A percentile compares a stretch with the other conserved stretches of the same genome.
Evolutionary conservation across 2,797 vertebrate genomes (phyloP).

Genomic region (Rhadinocentrus ornatus): DNA sequence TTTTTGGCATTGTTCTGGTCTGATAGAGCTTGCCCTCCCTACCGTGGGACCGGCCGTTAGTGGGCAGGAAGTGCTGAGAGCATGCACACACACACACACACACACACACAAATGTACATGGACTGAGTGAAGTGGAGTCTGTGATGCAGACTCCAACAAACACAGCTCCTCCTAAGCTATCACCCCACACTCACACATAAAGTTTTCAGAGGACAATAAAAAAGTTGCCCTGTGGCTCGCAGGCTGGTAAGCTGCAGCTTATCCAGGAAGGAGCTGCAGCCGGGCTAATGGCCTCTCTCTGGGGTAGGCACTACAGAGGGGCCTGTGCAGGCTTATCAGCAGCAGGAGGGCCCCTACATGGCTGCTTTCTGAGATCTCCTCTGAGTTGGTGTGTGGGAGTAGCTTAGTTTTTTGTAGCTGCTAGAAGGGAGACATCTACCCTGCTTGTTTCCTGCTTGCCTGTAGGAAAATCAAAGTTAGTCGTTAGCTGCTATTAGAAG

Average conservation of each 20-base stretch:
- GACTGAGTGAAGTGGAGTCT: conserved; percentile 6
- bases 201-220: conserved; percentile 78
- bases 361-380: conserved; percentile 50
- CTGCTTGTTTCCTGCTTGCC: conserved; percentile 41
- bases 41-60: conserved; percentile 79
- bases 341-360: conserved; percentile 64
- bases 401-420: conserved; percentile 51
- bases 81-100: conserved; percentile 18
- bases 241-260: conserved; percentile 71
- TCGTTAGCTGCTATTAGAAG: conserved; percentile 28
- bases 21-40: conserved; percentile 69
- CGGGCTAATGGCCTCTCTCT: conserved; percentile 74
- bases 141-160: conserved; percentile 43
- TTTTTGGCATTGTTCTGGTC: conserved; percentile 80
- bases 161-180: conserved; percentile 49
- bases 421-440: conserved; percentile 26
- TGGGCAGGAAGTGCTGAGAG: conserved; percentile 78
- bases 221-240: conserved; percentile 68
- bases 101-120: conserved; percentile 36
- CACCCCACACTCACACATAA: conserved; percentile 65
- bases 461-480: conserved; percentile 43
- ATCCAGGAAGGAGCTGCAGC: conserved; percentile 73
- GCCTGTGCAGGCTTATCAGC: conserved; percentile 68
- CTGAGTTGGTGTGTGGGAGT: conserved; percentile 55
- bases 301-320: conserved; percentile 58